Conservation (phyloP, 2,797 vertebrate genomes). For the Sebastes iracundus region DNA sequence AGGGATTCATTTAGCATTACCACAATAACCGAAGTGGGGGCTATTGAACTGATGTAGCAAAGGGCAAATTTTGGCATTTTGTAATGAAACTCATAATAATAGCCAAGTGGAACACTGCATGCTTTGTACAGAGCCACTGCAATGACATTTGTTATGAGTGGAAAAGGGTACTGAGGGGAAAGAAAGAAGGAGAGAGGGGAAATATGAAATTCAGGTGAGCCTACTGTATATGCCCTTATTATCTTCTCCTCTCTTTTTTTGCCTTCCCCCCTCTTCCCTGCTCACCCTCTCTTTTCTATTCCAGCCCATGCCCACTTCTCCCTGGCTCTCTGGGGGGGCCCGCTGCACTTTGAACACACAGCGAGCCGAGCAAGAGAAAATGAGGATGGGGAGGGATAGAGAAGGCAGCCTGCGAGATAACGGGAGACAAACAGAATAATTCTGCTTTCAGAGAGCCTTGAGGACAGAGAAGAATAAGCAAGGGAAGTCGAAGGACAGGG, state of each 20-base stretch:
- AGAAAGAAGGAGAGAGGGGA: background rate
- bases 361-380: slow-evolving; percentile 23
- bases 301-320: slow-evolving; percentile 23
- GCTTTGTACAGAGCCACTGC: background rate
- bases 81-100: slow-evolving; percentile 29
- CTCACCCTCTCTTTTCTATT: slow-evolving; percentile 21
- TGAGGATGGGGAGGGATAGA: slow-evolving; percentile 11
- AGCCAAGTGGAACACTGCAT: background rate
- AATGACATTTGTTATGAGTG: slow-evolving; percentile 22
- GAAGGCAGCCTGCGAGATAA: slow-evolving; percentile 11
- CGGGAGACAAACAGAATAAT: slow-evolving; percentile 27
- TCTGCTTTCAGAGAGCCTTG: slow-evolving; percentile 9
- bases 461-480: background rate
- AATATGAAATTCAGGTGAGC: slow-evolving; percentile 42
- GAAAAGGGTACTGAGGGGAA: slow-evolving; percentile 8
- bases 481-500: background rate
- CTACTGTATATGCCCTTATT: background rate
- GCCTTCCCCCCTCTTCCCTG: background rate
- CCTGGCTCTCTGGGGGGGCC: slow-evolving; percentile 21
- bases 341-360: slow-evolving; percentile 53
- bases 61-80: slow-evolving; percentile 58
- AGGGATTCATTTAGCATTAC: background rate
- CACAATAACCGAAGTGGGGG: slow-evolving; percentile 1
- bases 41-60: slow-evolving; percentile 26
- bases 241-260: background rate